Conservation (phyloP, 1,140 invertebrate species). For the Pissodes strobi region DNA sequence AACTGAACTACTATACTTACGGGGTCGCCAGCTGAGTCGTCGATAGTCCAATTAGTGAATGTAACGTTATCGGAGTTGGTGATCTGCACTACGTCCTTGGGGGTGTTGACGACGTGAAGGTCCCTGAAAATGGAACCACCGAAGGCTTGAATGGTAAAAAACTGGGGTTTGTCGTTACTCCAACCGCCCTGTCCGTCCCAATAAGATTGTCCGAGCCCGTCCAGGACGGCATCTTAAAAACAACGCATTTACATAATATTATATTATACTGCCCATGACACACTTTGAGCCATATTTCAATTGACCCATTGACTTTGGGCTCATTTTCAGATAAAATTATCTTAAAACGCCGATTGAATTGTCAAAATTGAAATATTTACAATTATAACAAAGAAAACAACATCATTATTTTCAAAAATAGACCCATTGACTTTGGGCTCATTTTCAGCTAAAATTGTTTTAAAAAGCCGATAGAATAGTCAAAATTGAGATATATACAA, state of each 20-base stretch:
- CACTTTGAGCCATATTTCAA: background rate
- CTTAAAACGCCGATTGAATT: no score
- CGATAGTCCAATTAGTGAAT: constrained; percentile 26
- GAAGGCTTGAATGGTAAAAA: constrained; percentile 23
- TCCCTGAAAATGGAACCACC: constrained; percentile 28
- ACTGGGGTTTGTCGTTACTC: constrained; percentile 22
- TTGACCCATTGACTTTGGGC: no score
- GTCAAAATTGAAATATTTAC: no score
- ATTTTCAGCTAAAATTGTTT: no score
- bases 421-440: no score
- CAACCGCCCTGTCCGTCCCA: constrained; percentile 31
- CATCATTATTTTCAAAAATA: no score
- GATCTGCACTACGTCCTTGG: constrained; percentile 31
- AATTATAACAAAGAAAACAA: no score
- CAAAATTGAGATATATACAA: no score
- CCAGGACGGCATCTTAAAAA: constrained; percentile 18
- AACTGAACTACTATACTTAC: constrained; percentile 22
- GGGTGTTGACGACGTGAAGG: constrained; percentile 22
- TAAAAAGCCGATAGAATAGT: no score
- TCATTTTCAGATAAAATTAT: no score
- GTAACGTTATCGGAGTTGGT: constrained; percentile 27
- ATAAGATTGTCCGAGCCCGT: constrained; percentile 23
- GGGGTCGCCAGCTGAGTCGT: constrained; percentile 29
- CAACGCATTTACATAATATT: background rate
- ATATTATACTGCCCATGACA: background rate